phyloP scores from a whole-genome alignment of 2,888 invertebrate genomes.

The Argynnis bischoffii region DNA sequence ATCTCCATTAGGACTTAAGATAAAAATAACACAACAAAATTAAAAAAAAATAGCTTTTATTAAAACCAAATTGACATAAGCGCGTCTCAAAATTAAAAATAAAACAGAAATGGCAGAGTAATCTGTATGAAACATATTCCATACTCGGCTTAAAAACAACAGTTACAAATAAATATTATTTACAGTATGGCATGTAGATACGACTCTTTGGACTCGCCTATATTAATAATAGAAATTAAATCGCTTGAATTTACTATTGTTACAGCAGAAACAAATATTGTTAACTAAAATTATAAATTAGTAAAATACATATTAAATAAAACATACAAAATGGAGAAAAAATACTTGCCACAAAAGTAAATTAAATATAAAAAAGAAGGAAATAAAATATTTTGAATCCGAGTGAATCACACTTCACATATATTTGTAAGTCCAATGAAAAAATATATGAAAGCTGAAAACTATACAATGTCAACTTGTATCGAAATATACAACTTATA shows the following conservation, averaged over 20 bases:
- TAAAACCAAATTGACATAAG: slow-evolving; percentile 51
- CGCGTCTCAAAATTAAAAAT: slow-evolving; percentile 48
- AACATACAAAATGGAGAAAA: not conserved
- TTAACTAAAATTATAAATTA: slow-evolving; percentile 19
- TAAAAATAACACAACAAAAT: slow-evolving; percentile 38
- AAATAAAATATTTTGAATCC: not conserved
- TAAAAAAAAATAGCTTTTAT: slow-evolving; percentile 55
- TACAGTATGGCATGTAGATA: slow-evolving; percentile 62
- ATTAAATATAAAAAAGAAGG: too few species aligned
- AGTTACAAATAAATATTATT: slow-evolving; percentile 44
- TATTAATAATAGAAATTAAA: slow-evolving; percentile 22
- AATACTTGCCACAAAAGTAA: not conserved
- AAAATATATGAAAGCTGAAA: not conserved
- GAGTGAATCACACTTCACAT: not conserved
- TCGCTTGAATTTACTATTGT: not conserved
- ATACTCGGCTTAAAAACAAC: slow-evolving; percentile 34
- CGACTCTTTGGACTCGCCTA: slow-evolving; percentile 66
- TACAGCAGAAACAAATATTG: not conserved
- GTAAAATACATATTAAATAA: slow-evolving; percentile 6
- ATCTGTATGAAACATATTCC: slow-evolving; percentile 21
- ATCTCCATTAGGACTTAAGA: not conserved
- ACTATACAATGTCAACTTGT: slow-evolving; percentile 3
- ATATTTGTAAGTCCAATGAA: not conserved
- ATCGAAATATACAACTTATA: slow-evolving; percentile 12
- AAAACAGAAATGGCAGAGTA: slow-evolving; percentile 42